Conservation (phyloP, 2,797 vertebrate species). For the Anabacerthia variegaticeps region DNA sequence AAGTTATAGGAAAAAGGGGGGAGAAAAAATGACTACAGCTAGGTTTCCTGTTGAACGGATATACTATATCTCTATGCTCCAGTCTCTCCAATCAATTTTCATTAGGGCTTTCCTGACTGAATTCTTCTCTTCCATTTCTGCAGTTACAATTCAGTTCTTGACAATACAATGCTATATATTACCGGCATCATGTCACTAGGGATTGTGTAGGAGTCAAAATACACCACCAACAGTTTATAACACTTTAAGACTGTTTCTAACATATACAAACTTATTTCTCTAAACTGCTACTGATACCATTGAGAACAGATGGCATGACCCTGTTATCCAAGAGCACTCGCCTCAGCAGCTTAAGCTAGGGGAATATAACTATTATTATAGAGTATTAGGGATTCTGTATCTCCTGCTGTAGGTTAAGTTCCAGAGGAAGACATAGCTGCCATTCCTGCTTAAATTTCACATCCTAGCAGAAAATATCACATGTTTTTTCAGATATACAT, state of each 20-base stretch:
- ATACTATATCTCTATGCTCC: conserved; percentile 6
- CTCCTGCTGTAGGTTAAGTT: neutral
- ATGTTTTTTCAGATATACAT: neutral
- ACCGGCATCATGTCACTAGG: neutral
- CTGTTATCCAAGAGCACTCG: neutral
- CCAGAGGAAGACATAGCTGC: neutral
- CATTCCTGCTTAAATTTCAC: neutral
- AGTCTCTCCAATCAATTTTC: conserved; percentile 46
- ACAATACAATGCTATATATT: neutral
- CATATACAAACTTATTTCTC: neutral
- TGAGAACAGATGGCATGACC: neutral
- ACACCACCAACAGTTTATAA: neutral
- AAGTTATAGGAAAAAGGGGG: neutral
- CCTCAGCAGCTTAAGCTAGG: neutral
- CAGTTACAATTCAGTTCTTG: neutral
- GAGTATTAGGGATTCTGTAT: neutral
- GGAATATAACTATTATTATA: neutral
- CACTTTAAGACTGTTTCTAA: neutral
- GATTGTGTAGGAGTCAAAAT: conserved; percentile 10
- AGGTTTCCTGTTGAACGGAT: neutral
- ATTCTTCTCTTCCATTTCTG: neutral
- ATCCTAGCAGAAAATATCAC: neutral
- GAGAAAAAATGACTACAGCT: neutral
- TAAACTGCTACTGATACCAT: neutral
- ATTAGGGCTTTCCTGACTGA: conserved; percentile 33